phyloP scores from a whole-genome alignment of 2,888 invertebrate species.

The Magallana nippona region DNA sequence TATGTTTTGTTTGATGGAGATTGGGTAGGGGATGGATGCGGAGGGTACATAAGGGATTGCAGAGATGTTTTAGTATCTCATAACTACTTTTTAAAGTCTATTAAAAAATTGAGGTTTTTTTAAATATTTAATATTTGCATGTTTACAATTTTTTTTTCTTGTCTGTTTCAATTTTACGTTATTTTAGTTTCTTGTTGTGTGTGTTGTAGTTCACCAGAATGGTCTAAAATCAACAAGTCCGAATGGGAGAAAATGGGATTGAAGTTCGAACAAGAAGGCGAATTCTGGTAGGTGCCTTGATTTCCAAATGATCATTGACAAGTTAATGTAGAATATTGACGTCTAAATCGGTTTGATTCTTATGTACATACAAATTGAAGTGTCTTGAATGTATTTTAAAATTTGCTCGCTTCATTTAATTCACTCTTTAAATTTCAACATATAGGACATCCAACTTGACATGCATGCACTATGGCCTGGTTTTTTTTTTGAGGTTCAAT shows the following conservation, averaged over 20 bases:
- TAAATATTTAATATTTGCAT: neutral
- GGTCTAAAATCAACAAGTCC: conserved; percentile 80
- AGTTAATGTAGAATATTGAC: neutral
- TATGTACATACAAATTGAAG: neutral
- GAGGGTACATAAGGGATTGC: too few species aligned
- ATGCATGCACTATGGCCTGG: too few species aligned
- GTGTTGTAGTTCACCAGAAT: conserved; percentile 70
- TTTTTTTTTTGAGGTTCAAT: too few species aligned
- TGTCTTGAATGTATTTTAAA: too few species aligned
- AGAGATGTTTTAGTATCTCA: neutral
- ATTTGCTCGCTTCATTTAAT: too few species aligned
- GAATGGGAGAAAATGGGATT: conserved; percentile 83
- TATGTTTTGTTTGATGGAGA: too few species aligned
- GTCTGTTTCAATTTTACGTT: neutral
- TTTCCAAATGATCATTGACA: neutral
- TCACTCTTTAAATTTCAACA: too few species aligned
- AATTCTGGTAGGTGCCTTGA: conserved; percentile 81
- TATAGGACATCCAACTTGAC: too few species aligned
- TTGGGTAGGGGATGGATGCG: too few species aligned
- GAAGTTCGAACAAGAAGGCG: conserved; percentile 83
- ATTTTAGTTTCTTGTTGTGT: neutral
- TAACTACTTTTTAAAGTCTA: neutral
- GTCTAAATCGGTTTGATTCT: neutral
- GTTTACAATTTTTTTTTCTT: neutral
- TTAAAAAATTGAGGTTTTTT: neutral